Conservation (phyloP, 2,797 vertebrate genomes). For the Aplochiton taeniatus region DNA sequence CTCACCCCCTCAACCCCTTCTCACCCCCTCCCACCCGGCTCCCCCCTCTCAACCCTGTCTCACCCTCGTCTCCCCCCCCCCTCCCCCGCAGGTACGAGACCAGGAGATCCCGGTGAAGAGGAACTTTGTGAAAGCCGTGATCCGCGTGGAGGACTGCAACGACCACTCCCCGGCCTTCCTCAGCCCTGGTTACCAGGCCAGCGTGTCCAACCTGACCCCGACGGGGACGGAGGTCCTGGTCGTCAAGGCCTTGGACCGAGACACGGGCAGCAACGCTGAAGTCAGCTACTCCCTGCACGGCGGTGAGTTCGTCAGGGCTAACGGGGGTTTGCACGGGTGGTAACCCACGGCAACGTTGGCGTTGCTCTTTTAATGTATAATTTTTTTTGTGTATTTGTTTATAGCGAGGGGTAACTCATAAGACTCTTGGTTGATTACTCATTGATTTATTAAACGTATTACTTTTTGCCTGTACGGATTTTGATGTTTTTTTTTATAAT, state of each 20-base stretch:
- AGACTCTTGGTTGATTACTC: no score
- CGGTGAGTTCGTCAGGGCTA: conserved; percentile 69
- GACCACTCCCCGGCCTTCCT: conserved; percentile 87
- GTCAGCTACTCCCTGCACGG: conserved; percentile 88
- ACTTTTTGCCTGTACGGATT: no score
- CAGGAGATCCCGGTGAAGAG: conserved; percentile 93
- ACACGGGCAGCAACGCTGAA: conserved; percentile 87
- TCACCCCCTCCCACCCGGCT: no score
- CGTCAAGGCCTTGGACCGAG: conserved; percentile 88
- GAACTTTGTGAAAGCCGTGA: conserved; percentile 87
- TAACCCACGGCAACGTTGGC: no score
- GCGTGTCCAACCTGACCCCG: conserved; percentile 72
- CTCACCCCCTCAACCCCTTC: neutral
- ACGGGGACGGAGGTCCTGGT: conserved; percentile 82
- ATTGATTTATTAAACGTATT: no score
- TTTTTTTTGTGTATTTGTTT: no score
- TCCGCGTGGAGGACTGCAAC: conserved; percentile 87
- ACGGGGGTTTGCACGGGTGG: no score
- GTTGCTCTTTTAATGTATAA: no score
- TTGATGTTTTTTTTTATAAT: no score
- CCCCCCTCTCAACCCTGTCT: no score
- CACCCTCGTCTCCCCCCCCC: neutral
- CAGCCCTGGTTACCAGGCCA: conserved; percentile 80
- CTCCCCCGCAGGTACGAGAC: conserved; percentile 84
- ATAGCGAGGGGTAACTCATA: no score